phyloP scores from a whole-genome alignment of 1,140 invertebrate genomes.

The Linepithema humile region DNA sequence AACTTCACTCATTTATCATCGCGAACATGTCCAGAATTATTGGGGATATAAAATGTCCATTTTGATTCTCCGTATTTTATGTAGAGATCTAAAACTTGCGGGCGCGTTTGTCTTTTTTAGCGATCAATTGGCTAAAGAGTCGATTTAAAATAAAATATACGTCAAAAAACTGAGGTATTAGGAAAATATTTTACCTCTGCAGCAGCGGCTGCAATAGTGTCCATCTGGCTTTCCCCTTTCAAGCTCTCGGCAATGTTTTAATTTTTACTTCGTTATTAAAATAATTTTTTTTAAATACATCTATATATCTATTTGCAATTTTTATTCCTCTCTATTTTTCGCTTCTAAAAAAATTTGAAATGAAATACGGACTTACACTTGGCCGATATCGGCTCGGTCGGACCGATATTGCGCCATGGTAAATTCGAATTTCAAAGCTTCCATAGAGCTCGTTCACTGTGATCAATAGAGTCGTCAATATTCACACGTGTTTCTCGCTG shows the following conservation, averaged over 20 bases:
- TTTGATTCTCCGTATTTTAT: not conserved
- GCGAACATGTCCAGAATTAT: not conserved
- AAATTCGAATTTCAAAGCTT: not conserved
- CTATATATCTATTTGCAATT: conserved; percentile 6
- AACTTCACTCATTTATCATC: not conserved
- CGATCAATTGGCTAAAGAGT: not conserved
- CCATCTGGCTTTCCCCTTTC: not conserved
- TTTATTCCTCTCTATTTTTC: not conserved
- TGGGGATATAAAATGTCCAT: not conserved
- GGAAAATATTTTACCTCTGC: not conserved
- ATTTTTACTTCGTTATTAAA: conserved; percentile 12
- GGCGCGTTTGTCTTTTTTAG: not conserved
- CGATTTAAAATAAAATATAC: conserved; percentile 2
- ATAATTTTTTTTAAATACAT: not conserved
- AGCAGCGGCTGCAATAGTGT: not conserved
- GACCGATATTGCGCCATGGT: no score
- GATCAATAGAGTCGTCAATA: conserved; percentile 13
- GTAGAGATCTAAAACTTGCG: not conserved
- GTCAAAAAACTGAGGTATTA: not conserved
- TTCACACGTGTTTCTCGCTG: not conserved
- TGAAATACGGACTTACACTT: not conserved
- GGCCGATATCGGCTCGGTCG: not conserved
- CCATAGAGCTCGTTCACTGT: not conserved
- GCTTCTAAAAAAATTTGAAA: no score
- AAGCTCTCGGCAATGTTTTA: not conserved